phyloP scores from a whole-genome alignment of 2,888 invertebrate genomes.

The Proisotoma minuta region DNA sequence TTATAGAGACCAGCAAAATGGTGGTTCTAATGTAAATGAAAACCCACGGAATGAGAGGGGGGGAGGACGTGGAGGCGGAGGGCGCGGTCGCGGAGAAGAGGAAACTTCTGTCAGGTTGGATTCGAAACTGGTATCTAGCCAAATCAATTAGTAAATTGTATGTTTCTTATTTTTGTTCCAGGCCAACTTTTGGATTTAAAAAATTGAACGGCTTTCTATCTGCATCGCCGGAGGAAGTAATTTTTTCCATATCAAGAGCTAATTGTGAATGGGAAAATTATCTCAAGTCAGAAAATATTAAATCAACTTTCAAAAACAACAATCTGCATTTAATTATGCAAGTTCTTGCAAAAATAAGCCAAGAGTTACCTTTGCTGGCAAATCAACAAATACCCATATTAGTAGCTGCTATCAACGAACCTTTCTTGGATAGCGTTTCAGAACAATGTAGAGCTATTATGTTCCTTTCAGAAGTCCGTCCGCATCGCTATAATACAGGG shows the following conservation, averaged over 20 bases:
- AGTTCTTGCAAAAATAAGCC: neutral
- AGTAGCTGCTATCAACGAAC: no score
- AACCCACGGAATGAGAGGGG: neutral
- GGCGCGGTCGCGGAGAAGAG: no score
- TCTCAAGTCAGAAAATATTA: neutral
- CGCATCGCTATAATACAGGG: no score
- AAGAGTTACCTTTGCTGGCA: neutral
- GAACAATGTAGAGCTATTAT: no score
- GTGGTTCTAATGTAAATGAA: no score
- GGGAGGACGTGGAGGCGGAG: neutral
- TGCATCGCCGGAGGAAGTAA: neutral
- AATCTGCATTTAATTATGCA: neutral
- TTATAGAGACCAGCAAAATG: neutral
- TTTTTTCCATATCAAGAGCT: neutral
- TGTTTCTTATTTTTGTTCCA: no score
- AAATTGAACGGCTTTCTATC: neutral
- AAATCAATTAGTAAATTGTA: no score
- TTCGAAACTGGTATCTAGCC: no score
- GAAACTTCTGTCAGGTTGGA: no score
- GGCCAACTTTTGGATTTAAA: neutral
- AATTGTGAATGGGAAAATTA: neutral
- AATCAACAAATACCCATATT: neutral
- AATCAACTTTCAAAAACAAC: neutral
- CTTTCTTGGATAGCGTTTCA: no score
- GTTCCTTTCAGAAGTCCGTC: no score